Base-by-base conservation (phyloP, 2,888 invertebrate species). In the Podotricha telesiphe region DNA sequence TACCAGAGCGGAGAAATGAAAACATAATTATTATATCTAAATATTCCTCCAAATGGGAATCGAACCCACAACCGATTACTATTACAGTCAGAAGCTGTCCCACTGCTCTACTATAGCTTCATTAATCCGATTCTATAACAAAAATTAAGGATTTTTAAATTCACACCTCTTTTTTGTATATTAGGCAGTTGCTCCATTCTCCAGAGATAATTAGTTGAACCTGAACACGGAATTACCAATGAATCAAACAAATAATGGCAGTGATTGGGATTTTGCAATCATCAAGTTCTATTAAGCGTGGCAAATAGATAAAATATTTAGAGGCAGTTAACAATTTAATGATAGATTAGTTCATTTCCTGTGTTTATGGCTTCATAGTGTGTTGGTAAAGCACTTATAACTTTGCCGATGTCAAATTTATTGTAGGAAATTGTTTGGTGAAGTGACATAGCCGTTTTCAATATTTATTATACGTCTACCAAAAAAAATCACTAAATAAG, bases 271-370 rank as follows among this genome's bases (percentile, higher is more conserved):
- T 7, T 22, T 28, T 51, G 51, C 51, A 22, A 28, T 51, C 2
- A 7, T 51, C 15, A n/a, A 17, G 17, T 17, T n/a, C 28, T 34
- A 8, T 55, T 17, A 55, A 17, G 17, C 34, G 17, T 34, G n/a
- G n/a, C 28, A 34, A n/a, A n/a, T n/a, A 53, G 4, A 53, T 28
- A 34, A 22, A 17, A 53, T 53, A 53, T 34, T 53, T 53, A 53
- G n/a, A 34, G 17, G 53, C 53, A 53, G 34, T 53, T 53, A 34
- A 53, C 34, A n/a, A 0, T 8, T 53, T 53, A 17, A 34, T n/a
- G 53, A 53, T 34, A 51, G 28, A 51, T 51, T 34, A 53, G 5
- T 34, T 28, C n/a, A 34, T 17, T 53, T 53, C 28, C 28, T 53
- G 34, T 53, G 28, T 53, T 34, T 34, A 53, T 34, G 4, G 34